Evolutionary conservation across 2,888 invertebrate species (phyloP).

Genomic region (Pheosia gnoma): DNA sequence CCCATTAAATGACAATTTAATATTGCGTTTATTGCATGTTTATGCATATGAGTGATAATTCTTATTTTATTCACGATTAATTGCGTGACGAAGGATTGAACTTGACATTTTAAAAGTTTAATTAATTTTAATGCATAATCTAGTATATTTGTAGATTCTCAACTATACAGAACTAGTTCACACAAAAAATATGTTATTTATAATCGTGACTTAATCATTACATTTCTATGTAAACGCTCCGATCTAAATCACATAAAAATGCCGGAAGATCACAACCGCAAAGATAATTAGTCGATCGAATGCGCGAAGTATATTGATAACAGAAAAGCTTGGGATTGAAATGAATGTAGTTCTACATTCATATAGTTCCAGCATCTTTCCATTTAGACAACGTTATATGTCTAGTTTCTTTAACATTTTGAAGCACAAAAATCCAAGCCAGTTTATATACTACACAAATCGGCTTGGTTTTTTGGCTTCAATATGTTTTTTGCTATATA

Average conservation of each 20-base stretch:
- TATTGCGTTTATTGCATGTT: slow-evolving; percentile 2
- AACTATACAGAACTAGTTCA: background rate
- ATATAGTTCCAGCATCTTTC: too few species aligned
- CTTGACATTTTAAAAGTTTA: slow-evolving; percentile 38
- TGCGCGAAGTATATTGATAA: slow-evolving; percentile 5
- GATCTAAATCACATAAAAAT: slow-evolving; percentile 6
- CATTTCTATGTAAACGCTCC: background rate
- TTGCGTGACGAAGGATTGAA: slow-evolving; percentile 19
- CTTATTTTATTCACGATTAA: too few species aligned
- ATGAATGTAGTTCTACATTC: too few species aligned
- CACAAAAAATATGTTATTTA: slow-evolving; percentile 2
- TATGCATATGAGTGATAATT: background rate
- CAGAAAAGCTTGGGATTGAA: background rate
- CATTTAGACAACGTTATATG: too few species aligned
- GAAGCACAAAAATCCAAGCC: too few species aligned
- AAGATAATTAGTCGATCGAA: slow-evolving; percentile 1
- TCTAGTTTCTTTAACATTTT: too few species aligned
- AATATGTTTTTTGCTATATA: too few species aligned
- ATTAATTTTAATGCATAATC: slow-evolving; percentile 20
- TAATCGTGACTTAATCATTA: background rate
- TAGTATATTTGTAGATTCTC: slow-evolving; percentile 2
- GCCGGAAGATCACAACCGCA: slow-evolving; percentile 4
- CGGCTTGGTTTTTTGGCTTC: too few species aligned
- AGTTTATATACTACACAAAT: too few species aligned
- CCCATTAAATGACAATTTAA: background rate